Evolutionary conservation across 2,888 invertebrate genomes (phyloP), one percentile per base, ranked within the genome.

Genomic region (Dioctria linearis): DNA sequence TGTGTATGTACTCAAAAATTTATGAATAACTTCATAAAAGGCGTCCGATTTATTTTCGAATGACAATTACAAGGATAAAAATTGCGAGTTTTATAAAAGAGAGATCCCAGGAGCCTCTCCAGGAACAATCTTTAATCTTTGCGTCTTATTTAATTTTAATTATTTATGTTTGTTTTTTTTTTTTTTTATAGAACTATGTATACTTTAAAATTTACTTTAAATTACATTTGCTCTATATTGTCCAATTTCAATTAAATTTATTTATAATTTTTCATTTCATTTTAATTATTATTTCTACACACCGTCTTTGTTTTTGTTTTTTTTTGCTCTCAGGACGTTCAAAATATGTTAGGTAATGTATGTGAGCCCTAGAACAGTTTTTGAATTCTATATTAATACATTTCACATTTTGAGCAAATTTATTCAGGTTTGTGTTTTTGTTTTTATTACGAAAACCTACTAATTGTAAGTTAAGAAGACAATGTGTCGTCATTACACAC

Each of bases 141-240:
- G 25, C 2, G 25, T 25, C 25, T 25, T 25, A 25, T 25, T 25
- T 25, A 11, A n/a, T 4, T n/a, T 54, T 54, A 54, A 54, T 54
- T 54, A 8, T n/a, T 54, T 54, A 25, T 25, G 25, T n/a, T n/a
- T 25, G 25, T 25, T 25, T 25, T 0, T 25, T 25, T 25, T 25
- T 25, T 25, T 25, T 11, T 65, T 3, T 42, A 42, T 65, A 65
- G 65, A 65, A 65, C 42, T 65, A 65, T 65, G 40, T 51, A 51
- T 51, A 69, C 25, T 51, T 49, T 69, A 69, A 49, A 51, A 69
- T 51, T 69, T 51, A 51, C 43, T 37, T 69, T 69, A 37, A 69
- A 69, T 51, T 69, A 51, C 69, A 69, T 25, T 40, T 69, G 69
- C 51, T 69, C 69, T 69, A 69, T 69, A 69, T 69, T 69, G 69